Conservation (phyloP, 2,888 invertebrate genomes). For the Congeria kusceri region DNA sequence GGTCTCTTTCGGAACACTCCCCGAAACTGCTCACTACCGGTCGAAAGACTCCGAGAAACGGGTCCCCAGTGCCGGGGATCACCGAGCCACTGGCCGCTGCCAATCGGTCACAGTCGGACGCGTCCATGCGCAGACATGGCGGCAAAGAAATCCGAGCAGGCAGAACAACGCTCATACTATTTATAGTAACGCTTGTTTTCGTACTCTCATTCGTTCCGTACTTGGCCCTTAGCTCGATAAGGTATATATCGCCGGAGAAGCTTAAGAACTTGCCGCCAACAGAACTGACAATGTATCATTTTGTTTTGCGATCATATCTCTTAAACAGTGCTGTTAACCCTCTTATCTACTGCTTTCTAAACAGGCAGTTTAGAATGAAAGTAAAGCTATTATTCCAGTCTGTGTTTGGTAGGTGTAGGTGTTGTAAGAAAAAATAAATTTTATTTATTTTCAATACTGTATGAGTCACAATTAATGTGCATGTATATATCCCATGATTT, state of each 20-base stretch:
- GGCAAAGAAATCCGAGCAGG: constrained; percentile 61
- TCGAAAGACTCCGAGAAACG: not conserved
- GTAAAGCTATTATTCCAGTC: constrained; percentile 39
- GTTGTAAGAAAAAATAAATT: constrained; percentile 9
- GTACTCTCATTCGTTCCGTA: constrained; percentile 72
- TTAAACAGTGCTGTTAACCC: constrained; percentile 72
- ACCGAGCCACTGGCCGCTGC: constrained; percentile 37
- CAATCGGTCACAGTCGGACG: constrained; percentile 44
- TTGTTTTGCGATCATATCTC: constrained; percentile 67
- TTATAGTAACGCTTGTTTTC: constrained; percentile 68
- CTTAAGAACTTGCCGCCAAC: constrained; percentile 41
- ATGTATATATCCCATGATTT: no score
- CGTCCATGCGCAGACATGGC: constrained; percentile 57
- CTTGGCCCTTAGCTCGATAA: constrained; percentile 62
- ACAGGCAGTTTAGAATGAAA: constrained; percentile 54
- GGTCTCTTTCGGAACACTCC: constrained; percentile 46
- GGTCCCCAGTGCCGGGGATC: constrained; percentile 25
- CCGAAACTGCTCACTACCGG: constrained; percentile 26
- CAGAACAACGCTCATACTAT: constrained; percentile 69
- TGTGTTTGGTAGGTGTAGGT: constrained; percentile 14
- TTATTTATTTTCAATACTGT: not conserved
- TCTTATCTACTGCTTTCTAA: constrained; percentile 67
- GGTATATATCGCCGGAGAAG: constrained; percentile 51
- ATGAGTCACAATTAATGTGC: no score
- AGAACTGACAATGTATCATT: constrained; percentile 60